Conservation (phyloP, 2,113 vertebrate species). For the Cephalopterus ornatus region DNA sequence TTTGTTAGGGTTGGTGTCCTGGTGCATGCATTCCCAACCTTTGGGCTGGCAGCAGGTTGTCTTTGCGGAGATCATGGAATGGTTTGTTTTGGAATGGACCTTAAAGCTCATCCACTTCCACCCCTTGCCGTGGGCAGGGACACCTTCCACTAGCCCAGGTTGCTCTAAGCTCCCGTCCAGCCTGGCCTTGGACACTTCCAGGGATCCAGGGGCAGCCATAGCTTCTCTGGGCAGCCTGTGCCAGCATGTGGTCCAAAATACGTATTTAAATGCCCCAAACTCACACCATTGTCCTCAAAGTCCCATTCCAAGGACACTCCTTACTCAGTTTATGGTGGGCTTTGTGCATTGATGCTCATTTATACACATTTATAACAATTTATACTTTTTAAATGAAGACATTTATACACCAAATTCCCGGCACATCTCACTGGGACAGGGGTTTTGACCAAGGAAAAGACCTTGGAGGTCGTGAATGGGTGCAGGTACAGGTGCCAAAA, state of each 20-base stretch:
- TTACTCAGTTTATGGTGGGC: accelerated
- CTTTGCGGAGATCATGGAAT: background rate
- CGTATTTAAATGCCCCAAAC: background rate
- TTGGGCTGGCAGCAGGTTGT: background rate
- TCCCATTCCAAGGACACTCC: background rate
- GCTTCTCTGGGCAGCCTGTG: background rate
- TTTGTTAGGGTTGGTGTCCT: background rate
- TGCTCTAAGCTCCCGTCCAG: accelerated
- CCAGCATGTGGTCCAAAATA: background rate
- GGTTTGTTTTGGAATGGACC: background rate
- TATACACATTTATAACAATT: background rate
- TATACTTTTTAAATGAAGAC: background rate
- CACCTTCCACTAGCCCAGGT: accelerated
- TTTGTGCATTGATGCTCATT: accelerated
- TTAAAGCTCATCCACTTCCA: background rate
- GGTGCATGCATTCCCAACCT: accelerated
- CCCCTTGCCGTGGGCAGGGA: background rate
- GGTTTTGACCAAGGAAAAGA: background rate
- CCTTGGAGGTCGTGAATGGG: background rate
- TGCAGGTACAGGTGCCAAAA: background rate
- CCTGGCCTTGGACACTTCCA: background rate
- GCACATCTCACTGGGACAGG: background rate
- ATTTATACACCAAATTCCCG: background rate
- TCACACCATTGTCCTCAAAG: background rate
- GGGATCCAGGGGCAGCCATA: background rate